Percentiles rank a stretch among this genome's conserved stretches.
Evolutionary conservation across 2,888 invertebrate species (phyloP).

Genomic region (Xestia c-nigrum): DNA sequence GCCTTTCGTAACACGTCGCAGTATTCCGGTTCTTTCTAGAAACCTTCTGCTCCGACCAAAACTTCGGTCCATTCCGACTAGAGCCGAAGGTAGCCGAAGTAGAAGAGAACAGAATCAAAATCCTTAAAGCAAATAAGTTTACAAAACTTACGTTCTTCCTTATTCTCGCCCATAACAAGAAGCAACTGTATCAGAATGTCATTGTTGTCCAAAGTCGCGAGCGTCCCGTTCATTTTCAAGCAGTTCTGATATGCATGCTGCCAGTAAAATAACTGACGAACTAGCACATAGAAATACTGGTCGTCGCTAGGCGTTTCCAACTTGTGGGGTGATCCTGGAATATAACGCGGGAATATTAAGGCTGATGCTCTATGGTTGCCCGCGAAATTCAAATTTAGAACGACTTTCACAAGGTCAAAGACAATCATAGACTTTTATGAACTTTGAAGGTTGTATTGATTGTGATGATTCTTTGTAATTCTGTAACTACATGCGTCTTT

Average conservation of each 20-base stretch:
- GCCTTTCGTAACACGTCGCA: neutral
- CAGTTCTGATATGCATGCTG: constrained; percentile 86
- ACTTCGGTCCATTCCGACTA: neutral
- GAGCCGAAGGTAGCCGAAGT: neutral
- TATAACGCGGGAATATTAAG: neutral
- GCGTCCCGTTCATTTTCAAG: constrained; percentile 80
- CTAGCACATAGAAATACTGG: constrained; percentile 80
- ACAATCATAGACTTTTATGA: too few species aligned
- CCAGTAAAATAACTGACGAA: constrained; percentile 81
- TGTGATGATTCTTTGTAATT: too few species aligned
- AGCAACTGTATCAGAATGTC: constrained; percentile 81
- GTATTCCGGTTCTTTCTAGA: neutral
- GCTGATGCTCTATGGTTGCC: too few species aligned
- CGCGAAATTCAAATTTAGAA: too few species aligned
- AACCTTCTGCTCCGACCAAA: neutral
- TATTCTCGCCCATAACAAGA: constrained; percentile 85
- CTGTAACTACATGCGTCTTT: too few species aligned
- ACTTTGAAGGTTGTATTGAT: too few species aligned
- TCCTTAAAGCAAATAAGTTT: neutral
- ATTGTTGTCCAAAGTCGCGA: constrained; percentile 79
- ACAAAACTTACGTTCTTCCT: constrained; percentile 80
- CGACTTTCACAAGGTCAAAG: too few species aligned
- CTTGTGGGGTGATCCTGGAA: constrained; percentile 71
- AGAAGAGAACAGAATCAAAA: neutral
- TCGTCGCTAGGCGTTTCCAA: constrained; percentile 82